These are phyloP conservation scores for Trachymyrmex septentrionalis DNA, from an alignment of 1,140 invertebrate genomes.

Conservation along the genomic window DNA sequence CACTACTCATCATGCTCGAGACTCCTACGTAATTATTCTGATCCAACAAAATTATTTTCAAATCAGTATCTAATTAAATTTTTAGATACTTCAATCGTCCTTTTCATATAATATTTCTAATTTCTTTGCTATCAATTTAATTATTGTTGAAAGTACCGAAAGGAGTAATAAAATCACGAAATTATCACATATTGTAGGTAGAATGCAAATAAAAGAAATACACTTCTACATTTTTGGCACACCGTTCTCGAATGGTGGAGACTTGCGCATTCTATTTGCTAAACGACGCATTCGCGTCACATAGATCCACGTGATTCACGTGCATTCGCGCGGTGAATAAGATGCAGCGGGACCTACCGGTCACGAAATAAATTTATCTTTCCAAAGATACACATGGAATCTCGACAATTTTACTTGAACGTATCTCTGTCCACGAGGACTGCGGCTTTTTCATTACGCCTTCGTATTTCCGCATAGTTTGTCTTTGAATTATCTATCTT, in stretches of 20 bases:
- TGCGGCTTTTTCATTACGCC: slow-evolving; percentile 37
- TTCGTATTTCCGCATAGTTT: slow-evolving; percentile 54
- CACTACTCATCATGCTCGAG: too few relatives aligned
- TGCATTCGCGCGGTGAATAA: slow-evolving; percentile 54
- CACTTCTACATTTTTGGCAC: not conserved
- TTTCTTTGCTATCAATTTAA: not conserved
- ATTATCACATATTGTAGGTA: not conserved
- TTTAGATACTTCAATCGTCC: too few relatives aligned
- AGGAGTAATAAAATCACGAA: not conserved
- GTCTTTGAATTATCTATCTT: slow-evolving; percentile 42
- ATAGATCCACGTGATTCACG: slow-evolving; percentile 53
- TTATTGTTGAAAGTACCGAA: not conserved
- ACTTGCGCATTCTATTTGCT: slow-evolving; percentile 27
- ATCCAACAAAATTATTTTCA: too few relatives aligned
- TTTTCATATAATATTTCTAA: not conserved
- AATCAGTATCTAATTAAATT: too few relatives aligned
- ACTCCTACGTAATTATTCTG: too few relatives aligned
- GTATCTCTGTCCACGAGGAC: slow-evolving; percentile 31
- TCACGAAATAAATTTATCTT: slow-evolving; percentile 65
- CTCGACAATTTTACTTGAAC: slow-evolving; percentile 48
- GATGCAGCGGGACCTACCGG: slow-evolving; percentile 54
- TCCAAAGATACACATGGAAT: slow-evolving; percentile 54
- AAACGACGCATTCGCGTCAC: slow-evolving; percentile 53
- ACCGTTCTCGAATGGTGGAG: not conserved
- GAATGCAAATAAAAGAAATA: not conserved